phyloP scores from a whole-genome alignment of 1,140 invertebrate species.

The Harpegnathos saltator region DNA sequence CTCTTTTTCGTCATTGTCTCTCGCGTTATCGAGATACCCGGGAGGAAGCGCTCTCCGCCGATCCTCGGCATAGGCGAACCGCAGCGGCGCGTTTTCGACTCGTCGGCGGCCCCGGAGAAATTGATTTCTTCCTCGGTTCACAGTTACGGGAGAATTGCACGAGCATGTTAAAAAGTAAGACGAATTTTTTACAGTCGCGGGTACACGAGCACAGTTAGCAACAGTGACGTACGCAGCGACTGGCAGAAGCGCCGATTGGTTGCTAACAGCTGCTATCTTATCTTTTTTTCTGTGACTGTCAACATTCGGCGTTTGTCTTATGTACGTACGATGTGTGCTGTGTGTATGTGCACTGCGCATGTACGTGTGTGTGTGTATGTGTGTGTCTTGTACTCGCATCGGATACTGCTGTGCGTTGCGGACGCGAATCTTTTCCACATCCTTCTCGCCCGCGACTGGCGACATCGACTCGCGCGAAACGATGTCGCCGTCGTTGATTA shows the following conservation, averaged over 20 bases:
- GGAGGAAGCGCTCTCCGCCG: not conserved
- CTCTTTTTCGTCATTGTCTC: not conserved
- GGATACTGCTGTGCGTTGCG: constrained; percentile 5
- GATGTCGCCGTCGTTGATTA: too few species aligned
- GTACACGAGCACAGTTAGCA: constrained; percentile 69
- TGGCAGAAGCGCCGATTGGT: constrained; percentile 70
- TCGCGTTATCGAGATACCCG: not conserved
- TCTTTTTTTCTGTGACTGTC: constrained; percentile 73
- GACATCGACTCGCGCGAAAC: not conserved
- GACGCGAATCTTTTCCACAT: not conserved
- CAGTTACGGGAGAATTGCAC: not conserved
- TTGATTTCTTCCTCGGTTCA: not conserved
- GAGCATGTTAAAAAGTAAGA: constrained; percentile 27
- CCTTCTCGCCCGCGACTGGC: not conserved
- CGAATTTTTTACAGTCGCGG: constrained; percentile 29
- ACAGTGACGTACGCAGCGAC: constrained; percentile 69
- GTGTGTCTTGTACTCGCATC: constrained; percentile 13
- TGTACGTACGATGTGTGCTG: constrained; percentile 57
- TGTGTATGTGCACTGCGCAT: constrained; percentile 11
- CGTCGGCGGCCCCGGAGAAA: not conserved
- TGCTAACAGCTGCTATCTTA: constrained; percentile 74
- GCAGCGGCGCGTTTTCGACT: too few species aligned
- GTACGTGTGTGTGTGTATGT: constrained; percentile 43
- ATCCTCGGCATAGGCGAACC: too few species aligned
- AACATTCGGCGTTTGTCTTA: constrained; percentile 68